A percentile compares a stretch with the other conserved stretches of the same genome.
These are phyloP conservation scores for Mobula birostris DNA, from an alignment of 2,113 vertebrate genomes.

Conservation along the genomic window DNA sequence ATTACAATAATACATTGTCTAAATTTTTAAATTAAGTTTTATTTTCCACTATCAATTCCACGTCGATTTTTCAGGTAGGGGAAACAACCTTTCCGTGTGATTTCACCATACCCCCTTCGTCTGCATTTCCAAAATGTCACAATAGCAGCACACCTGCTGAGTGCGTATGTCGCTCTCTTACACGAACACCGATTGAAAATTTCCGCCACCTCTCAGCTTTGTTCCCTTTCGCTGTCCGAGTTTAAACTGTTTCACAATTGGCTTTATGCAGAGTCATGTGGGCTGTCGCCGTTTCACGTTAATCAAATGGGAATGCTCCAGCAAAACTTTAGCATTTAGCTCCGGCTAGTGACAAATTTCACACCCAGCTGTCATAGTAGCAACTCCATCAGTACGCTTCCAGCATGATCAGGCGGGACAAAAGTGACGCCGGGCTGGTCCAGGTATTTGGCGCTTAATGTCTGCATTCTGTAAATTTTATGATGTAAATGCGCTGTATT, in stretches of 20 bases:
- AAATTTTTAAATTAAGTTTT: not conserved
- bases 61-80: not conserved
- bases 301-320: not conserved
- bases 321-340: not conserved
- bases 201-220: too few species aligned
- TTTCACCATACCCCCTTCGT: not conserved
- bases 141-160: not conserved
- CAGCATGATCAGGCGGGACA: not conserved
- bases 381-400: not conserved
- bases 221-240: not conserved
- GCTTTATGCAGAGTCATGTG: slow-evolving; percentile 4
- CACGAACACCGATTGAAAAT: not conserved
- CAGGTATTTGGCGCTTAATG: not conserved
- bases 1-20: slow-evolving; percentile 7
- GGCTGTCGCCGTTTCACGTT: not conserved
- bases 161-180: not conserved
- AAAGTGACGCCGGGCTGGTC: not conserved
- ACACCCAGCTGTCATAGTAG: not conserved
- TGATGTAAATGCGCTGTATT: not conserved
- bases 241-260: not conserved
- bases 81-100: not conserved
- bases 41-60: not conserved
- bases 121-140: not conserved
- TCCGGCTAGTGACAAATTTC: not conserved
- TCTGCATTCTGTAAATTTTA: not conserved